phyloP scores from a whole-genome alignment of 2,797 vertebrate species.

The Sebastes umbrosus region DNA sequence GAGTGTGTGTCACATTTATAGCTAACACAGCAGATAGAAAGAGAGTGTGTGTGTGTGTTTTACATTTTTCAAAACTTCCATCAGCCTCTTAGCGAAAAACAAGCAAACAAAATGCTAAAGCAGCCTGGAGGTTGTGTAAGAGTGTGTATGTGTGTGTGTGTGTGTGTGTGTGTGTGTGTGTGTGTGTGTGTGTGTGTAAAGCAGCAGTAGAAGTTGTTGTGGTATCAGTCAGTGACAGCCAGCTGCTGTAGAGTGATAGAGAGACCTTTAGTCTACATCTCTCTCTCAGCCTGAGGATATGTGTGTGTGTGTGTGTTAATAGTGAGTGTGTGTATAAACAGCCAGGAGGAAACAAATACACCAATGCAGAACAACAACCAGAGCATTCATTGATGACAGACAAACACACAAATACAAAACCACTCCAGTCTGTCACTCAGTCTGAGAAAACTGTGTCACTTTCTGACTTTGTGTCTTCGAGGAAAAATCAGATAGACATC shows the following conservation, averaged over 20 bases:
- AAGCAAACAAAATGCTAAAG: conserved; percentile 24
- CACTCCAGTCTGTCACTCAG: background rate
- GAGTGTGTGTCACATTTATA: background rate
- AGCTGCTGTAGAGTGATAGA: conserved; percentile 45
- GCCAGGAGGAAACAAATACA: conserved; percentile 24
- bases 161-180: background rate
- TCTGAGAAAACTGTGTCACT: background rate
- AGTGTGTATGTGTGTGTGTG: background rate
- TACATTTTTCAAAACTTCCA: conserved; percentile 19
- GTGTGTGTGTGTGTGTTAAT: background rate
- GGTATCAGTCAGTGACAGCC: conserved; percentile 55
- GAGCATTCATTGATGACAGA: conserved; percentile 17
- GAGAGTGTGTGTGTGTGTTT: background rate
- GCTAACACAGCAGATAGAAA: background rate
- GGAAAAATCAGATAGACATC: too few species aligned
- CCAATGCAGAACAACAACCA: conserved; percentile 1
- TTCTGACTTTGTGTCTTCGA: background rate
- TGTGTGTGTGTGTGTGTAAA: background rate
- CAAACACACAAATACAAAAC: background rate
- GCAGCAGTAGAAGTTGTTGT: conserved; percentile 16
- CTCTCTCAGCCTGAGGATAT: conserved; percentile 25
- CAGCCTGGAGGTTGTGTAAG: conserved; percentile 17
- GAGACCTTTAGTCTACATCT: conserved; percentile 24
- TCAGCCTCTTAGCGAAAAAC: conserved; percentile 13
- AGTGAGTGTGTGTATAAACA: conserved; percentile 27